phyloP scores from a whole-genome alignment of 2,113 vertebrate species.

The Spheniscus mendiculus region DNA sequence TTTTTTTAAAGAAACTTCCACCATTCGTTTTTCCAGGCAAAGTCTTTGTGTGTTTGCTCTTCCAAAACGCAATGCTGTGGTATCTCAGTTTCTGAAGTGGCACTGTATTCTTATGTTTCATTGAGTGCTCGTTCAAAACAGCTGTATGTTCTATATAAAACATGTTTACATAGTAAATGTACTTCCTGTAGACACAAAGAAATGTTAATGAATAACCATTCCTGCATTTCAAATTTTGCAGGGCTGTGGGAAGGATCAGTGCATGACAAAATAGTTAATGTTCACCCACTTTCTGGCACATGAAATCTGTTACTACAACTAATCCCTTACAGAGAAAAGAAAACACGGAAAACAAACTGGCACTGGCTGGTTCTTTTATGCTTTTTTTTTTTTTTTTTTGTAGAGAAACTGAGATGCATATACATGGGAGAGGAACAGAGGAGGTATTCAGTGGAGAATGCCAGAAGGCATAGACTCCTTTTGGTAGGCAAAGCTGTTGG shows the following conservation, averaged over 20 bases:
- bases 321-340: conserved; percentile 56
- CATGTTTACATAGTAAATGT: conserved; percentile 70
- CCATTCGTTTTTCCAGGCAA: not conserved
- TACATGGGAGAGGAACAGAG: conserved; percentile 32
- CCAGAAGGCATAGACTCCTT: conserved; percentile 38
- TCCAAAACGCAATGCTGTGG: not conserved
- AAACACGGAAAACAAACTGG: conserved; percentile 56
- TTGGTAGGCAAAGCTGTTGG: not conserved
- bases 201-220: conserved; percentile 68
- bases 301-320: conserved; percentile 62
- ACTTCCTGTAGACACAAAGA: conserved; percentile 63
- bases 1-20: not conserved
- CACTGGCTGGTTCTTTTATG: not conserved
- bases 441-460: conserved; percentile 30
- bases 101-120: conserved; percentile 46
- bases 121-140: conserved; percentile 34
- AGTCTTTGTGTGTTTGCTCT: not conserved
- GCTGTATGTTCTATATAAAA: conserved; percentile 62
- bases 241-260: conserved; percentile 41
- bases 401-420: conserved; percentile 32
- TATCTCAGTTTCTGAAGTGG: conserved; percentile 27
- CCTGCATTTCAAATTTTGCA: conserved; percentile 60
- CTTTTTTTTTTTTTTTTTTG: not conserved
- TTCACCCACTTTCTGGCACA: conserved; percentile 59
- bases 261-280: conserved; percentile 64